These are phyloP conservation scores for Caenorhabditis zanzibari DNA, from an alignment of 2,888 invertebrate genomes.

Conservation along the genomic window DNA sequence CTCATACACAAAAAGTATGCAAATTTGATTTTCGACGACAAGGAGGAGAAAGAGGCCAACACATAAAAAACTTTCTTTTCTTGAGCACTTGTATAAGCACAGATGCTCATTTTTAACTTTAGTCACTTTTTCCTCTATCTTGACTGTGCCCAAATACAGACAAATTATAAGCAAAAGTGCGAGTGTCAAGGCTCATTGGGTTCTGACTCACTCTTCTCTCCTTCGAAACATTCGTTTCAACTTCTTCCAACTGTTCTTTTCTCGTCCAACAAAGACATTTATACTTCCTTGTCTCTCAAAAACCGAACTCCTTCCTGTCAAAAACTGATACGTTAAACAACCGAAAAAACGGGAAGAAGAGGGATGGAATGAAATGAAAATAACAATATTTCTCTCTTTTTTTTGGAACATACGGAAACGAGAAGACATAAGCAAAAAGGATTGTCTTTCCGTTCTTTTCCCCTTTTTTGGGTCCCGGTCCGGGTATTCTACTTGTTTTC, in stretches of 20 bases:
- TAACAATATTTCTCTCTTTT: constrained; percentile 22
- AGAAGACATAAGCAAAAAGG: constrained; percentile 12
- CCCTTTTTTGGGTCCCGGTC: constrained; percentile 1
- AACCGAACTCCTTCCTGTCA: constrained; percentile 15
- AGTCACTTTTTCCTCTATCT: constrained; percentile 10
- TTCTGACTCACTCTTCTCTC: constrained; percentile 4
- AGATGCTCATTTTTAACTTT: constrained; percentile 7
- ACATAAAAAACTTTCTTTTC: constrained; percentile 7
- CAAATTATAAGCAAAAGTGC: constrained; percentile 18
- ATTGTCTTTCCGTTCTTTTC: constrained; percentile 32
- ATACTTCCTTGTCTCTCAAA: constrained; percentile 20
- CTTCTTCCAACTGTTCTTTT: background rate
- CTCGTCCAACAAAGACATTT: background rate
- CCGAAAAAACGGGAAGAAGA: constrained; percentile 1
- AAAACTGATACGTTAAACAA: constrained; percentile 25
- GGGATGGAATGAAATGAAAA: constrained; percentile 1
- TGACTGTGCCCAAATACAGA: background rate
- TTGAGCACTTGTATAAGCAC: constrained; percentile 17
- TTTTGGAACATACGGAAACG: constrained; percentile 28
- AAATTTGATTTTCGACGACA: constrained; percentile 62
- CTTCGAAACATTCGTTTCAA: background rate
- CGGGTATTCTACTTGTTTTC: constrained; percentile 4
- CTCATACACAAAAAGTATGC: constrained; percentile 52
- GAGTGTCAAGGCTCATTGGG: constrained; percentile 17
- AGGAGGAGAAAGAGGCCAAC: constrained; percentile 6